These are phyloP conservation scores for Tiaroga cobitis DNA, from an alignment of 2,797 vertebrate species.

Conservation along the genomic window DNA sequence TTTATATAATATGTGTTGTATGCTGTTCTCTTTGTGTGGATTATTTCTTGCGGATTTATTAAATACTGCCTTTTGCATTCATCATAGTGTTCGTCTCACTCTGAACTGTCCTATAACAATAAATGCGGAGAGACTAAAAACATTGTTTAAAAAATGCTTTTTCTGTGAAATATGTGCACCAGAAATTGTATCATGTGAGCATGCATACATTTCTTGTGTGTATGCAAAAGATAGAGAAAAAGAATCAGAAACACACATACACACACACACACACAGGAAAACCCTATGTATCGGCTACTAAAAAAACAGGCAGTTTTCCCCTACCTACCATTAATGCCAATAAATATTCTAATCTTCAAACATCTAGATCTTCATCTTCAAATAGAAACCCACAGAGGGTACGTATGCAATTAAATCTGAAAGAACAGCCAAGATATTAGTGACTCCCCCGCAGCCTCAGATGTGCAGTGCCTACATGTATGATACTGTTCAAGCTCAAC, in stretches of 20 bases:
- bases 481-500: background rate
- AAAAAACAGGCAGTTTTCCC: background rate
- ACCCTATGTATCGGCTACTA: background rate
- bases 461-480: slow-evolving; percentile 2
- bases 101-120: no score
- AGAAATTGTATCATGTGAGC: background rate
- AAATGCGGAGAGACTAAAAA: no score
- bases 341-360: background rate
- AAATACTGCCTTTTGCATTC: no score
- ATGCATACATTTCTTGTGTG: background rate
- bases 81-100: no score
- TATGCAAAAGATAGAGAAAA: no score
- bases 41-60: no score
- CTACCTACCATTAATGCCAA: background rate
- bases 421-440: background rate
- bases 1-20: no score
- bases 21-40: no score
- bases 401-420: background rate
- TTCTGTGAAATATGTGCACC: background rate
- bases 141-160: background rate
- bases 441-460: background rate
- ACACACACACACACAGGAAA: background rate
- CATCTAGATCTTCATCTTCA: background rate
- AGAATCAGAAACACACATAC: background rate
- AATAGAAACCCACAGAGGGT: background rate